Base-by-base conservation (phyloP, 1,140 invertebrate species). In the Platorchestia sp. region DNA sequence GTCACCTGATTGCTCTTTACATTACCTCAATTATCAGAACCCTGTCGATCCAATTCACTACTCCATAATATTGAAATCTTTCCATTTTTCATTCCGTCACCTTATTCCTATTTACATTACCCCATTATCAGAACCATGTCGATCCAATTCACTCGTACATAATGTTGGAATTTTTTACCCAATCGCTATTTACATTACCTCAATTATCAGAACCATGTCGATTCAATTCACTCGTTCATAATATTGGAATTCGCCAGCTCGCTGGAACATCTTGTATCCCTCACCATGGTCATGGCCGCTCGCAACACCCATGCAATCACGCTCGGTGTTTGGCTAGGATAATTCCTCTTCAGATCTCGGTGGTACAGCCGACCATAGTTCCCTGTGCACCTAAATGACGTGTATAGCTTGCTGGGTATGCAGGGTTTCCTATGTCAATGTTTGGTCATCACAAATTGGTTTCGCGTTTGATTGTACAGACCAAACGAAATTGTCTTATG, bases 331-430 rank as follows among this genome's bases (percentile, higher is more conserved):
- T 93, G 91, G 44, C 45, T 3, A 93, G 19, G 91, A 42, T 93
- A 47, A 93, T 93, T 0, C 40, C 7, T 93, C 91, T 93, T 93
- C 91, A 47, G 44, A 93, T 93, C 91, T 93, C 41, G 10, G 41
- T 16, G n/a, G 87, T 42, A 27, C n/a, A 89, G 87, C 87, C 42
- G 41, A 5, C 5, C 87, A 27, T 42, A 89, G 59, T 42, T 89
- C 43, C 87, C 14, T 14, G 87, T 27, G 87, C 41, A 42, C 43
- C 27, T 44, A 5, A 41, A 42, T 89, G 87, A 86, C 87, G 87
- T 42, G 87, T 75, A 36, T 36, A 10, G 59, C 36, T 6, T 75
- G 14, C 59, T 75, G 59, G 36, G 59, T 36, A 75, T 75, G 36
- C 59, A 75, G 27, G 59, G 59, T 36, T 75, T 36, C 59, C 59